Base-by-base conservation (phyloP, 1,140 invertebrate species). In the Drosophila navojoa region DNA sequence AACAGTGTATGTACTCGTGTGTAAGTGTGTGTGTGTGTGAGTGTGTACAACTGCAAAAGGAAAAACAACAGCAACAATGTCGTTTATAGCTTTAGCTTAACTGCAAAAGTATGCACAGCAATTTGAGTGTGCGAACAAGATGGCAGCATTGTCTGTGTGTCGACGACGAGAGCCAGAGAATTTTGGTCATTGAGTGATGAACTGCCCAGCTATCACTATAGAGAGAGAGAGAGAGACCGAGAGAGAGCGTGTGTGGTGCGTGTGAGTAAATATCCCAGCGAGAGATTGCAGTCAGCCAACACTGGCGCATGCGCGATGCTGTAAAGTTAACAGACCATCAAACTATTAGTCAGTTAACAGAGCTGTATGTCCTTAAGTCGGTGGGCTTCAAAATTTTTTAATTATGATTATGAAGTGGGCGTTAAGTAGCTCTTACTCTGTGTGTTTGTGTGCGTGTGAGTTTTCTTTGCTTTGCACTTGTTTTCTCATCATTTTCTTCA, bases 361-460 rank as follows among this genome's bases (percentile, higher is more conserved):
- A 25, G 9, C 53, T 44, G 44, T 32, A 49, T 49, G 44, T 15
- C n/a, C 57, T 45, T 38, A 63, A n/a, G 25, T 49, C 52, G 55
- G 66, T 50, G 64, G 27, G 27, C 29, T 38, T 61, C 59, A 44
- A 58, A 47, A 63, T 50, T 71, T 75, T 77, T 86, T 86, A 85
- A 85, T 86, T 85, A 86, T 85, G 74, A 64, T 86, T 79, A 86
- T 81, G 75, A 86, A 78, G 76, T 81, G 60, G 72, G 61, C 69
- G 60, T 64, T 55, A 50, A 62, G 55, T 69, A 52, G 35, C 58
- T 15, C 58, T 45, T 38, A 44, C 42, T 44, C 42, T 44, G 42
- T 16, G 15, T 44, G 42, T 40, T 42, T 29, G 45, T 27, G 42
- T 60, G 25, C 49, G 58, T 54, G 44, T 29, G 42, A 54, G 29